A percentile compares a stretch with the other conserved stretches of the same genome.
Evolutionary conservation across 2,888 invertebrate genomes (phyloP).

Genomic region (Autographa pulchrina): DNA sequence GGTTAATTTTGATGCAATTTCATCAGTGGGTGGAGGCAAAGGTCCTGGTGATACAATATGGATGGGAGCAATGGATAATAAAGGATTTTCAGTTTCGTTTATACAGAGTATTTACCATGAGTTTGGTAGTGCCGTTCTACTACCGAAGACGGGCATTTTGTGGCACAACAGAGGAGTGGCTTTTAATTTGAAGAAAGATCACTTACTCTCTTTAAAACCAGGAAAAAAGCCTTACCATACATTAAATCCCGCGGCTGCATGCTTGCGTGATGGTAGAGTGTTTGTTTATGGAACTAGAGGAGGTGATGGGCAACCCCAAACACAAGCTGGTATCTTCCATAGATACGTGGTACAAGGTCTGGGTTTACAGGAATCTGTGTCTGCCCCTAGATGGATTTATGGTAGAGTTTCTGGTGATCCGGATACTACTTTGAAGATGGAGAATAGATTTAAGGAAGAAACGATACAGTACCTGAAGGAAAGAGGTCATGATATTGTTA

Average conservation of each 20-base stretch:
- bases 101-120: conserved; percentile 81
- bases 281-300: conserved; percentile 83
- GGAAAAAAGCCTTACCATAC: conserved; percentile 84
- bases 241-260: conserved; percentile 80
- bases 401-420: conserved; percentile 67
- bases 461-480: conserved; percentile 74
- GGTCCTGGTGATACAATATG: conserved; percentile 83
- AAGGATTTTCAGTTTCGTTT: conserved; percentile 84
- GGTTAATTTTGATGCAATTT: conserved; percentile 68
- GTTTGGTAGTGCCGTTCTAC: conserved; percentile 80
- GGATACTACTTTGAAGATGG: conserved; percentile 69
- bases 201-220: conserved; percentile 74
- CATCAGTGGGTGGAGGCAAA: conserved; percentile 65
- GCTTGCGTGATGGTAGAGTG: conserved; percentile 79
- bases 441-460: conserved; percentile 74
- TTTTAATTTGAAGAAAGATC: conserved; percentile 72
- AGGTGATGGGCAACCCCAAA: conserved; percentile 84
- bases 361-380: conserved; percentile 74
- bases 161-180: conserved; percentile 82
- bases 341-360: conserved; percentile 79
- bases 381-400: conserved; percentile 80
- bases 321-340: conserved; percentile 84
- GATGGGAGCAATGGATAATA: conserved; percentile 83
- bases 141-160: conserved; percentile 81
- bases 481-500: conserved; percentile 73